A percentile compares a stretch with the other conserved stretches of the same genome.
Evolutionary conservation across 35 echinoderm and acorn worm species (phyloP).

Genomic region (Nesometra sesokonis): DNA sequence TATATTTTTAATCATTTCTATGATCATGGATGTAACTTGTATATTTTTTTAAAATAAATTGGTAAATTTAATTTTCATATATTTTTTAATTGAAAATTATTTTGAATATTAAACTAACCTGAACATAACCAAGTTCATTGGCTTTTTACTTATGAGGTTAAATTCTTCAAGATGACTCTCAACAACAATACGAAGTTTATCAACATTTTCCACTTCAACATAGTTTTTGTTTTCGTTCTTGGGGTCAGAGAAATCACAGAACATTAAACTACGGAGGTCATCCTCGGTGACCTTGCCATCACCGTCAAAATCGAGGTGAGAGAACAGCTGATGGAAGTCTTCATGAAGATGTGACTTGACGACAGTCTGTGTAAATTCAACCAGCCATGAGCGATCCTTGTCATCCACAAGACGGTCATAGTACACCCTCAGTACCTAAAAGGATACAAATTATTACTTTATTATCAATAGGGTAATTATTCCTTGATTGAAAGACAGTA

Average conservation of each 20-base stretch:
- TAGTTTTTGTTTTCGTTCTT: constrained; percentile 99
- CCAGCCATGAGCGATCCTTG: constrained; percentile 61
- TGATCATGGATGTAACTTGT: background rate
- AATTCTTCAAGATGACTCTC: constrained; percentile 93
- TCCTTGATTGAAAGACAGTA: too few relatives aligned
- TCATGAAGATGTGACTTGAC: constrained; percentile 57
- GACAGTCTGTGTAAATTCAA: constrained; percentile 45
- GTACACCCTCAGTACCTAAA: constrained; percentile 87
- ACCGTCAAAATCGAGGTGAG: constrained; percentile 55
- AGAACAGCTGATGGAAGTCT: constrained; percentile 73
- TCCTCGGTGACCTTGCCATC: constrained; percentile 85
- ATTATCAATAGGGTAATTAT: too few relatives aligned
- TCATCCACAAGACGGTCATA: constrained; percentile 92
- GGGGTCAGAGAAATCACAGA: constrained; percentile 93
- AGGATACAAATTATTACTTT: too few relatives aligned
- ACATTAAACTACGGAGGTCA: constrained; percentile 84
- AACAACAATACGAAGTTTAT: constrained; percentile 62
- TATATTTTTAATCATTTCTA: background rate
- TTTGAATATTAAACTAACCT: constrained; percentile 63
- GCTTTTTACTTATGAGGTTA: constrained; percentile 91
- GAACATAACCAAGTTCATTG: constrained; percentile 97
- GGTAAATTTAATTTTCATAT: too few relatives aligned
- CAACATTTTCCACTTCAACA: constrained; percentile 60
- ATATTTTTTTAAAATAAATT: too few relatives aligned
- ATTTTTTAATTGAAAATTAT: too few relatives aligned